These are phyloP conservation scores for Strigops habroptila DNA, from an alignment of 2,113 vertebrate genomes.

Conservation along the genomic window DNA sequence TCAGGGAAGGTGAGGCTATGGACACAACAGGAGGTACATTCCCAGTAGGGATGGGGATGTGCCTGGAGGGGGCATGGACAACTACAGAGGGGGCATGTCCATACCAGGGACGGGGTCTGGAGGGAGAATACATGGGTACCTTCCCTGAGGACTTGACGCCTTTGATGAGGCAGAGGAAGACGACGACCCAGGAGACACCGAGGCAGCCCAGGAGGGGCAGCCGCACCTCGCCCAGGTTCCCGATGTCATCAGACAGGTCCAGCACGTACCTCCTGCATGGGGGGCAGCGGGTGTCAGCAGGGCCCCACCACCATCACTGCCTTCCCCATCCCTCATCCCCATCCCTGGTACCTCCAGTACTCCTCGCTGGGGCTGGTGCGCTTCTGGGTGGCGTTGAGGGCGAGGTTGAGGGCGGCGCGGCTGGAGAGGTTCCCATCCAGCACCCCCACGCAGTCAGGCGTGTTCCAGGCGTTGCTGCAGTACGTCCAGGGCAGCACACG, in stretches of 20 bases:
- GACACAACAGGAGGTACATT: rapidly evolving
- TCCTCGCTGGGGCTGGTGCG: conserved; percentile 98
- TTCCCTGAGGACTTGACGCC: conserved; percentile 98
- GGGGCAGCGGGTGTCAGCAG: rapidly evolving
- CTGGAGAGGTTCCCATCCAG: conserved; percentile 73
- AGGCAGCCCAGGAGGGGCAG: conserved; percentile 93
- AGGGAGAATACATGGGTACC: conserved; percentile 66
- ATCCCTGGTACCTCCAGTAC: conserved; percentile 89
- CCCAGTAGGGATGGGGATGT: not conserved
- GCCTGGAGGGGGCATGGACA: not conserved
- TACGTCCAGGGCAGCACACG: conserved; percentile 95
- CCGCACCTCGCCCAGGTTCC: conserved; percentile 91
- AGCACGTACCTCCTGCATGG: conserved; percentile 85
- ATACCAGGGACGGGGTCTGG: rapidly evolving
- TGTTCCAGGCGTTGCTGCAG: conserved; percentile 97
- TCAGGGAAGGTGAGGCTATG: not conserved
- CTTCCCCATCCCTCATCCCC: rapidly evolving
- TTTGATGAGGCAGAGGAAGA: conserved; percentile 97
- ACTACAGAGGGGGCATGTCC: not conserved
- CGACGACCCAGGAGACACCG: conserved; percentile 90
- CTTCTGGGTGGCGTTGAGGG: conserved; percentile 85
- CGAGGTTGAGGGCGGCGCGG: conserved; percentile 70
- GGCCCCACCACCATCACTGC: no score
- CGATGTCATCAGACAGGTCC: conserved; percentile 90
- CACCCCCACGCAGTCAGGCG: conserved; percentile 84